Percentiles rank a stretch among this genome's conserved stretches.
Conservation (phyloP, 2,113 vertebrate genomes). For the Pterocles burchelli region DNA sequence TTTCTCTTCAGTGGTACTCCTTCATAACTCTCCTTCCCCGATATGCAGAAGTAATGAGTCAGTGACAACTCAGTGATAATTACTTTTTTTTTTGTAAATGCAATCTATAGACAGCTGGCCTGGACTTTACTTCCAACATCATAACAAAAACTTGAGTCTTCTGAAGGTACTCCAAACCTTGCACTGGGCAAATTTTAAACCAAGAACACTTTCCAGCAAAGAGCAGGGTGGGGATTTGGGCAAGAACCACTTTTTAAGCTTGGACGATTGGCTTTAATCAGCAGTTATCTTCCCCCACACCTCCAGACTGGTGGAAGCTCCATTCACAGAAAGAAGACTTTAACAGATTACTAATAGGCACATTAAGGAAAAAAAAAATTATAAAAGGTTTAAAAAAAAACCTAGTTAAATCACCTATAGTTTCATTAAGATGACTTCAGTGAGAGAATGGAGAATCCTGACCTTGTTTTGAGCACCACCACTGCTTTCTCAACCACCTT, state of each 20-base stretch:
- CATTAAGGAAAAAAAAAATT: not conserved
- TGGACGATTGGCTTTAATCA: not conserved
- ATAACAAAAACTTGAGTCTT: not conserved
- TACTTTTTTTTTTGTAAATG: not conserved
- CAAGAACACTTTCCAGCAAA: not conserved
- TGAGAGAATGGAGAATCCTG: not conserved
- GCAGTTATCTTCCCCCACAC: not conserved
- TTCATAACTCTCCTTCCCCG: not conserved
- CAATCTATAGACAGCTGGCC: not conserved
- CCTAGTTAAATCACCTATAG: not conserved
- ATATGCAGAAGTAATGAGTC: not conserved
- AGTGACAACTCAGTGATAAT: not conserved
- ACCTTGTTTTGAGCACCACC: not conserved
- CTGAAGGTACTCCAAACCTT: not conserved
- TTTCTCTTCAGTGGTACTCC: constrained; percentile 14
- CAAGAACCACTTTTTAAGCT: not conserved
- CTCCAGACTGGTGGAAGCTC: not conserved
- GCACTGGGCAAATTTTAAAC: not conserved
- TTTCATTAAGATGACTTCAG: not conserved
- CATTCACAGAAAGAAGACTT: not conserved
- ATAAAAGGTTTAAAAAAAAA: not conserved
- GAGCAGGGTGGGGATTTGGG: not conserved
- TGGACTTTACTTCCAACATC: not conserved
- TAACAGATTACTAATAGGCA: not conserved
- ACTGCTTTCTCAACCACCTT: not conserved